Evolutionary conservation across 2,797 vertebrate species (phyloP), one percentile per base, ranked within the genome.

Genomic region (Cynopterus sphinx): DNA sequence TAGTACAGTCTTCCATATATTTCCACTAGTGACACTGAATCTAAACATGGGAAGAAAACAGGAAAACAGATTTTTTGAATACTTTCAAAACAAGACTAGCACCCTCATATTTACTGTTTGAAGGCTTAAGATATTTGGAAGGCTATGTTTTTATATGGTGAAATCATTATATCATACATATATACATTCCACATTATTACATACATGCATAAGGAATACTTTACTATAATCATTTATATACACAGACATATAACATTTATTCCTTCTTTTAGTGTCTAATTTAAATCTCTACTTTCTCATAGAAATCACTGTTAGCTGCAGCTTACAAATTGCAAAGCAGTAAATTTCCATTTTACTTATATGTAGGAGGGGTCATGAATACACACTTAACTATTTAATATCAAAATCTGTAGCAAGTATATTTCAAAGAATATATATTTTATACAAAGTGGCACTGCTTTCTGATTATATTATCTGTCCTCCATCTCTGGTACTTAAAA

Each of bases 241-340:
- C 4, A 67, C 22, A 84, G 13, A 91, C 4, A 95, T 31, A 46
- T 33, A 74, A 74, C 6, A 91, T 83, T 87, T 79, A 88, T 79
- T 87, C 33, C 39, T 91, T 75, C 41, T 63, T 88, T 95, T 33
- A 43, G 31, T 74, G 9, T 88, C 15, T 53, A 77, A 68, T 41
- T 92, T 91, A 87, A 95, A 81, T 33, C 33, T 59, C 59, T 90
- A 57, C 57, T 96, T 93, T 84, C 6, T 87, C 55, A 77, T 83
- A 79, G 87, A 79, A 86, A 87, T 88, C 95, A 49, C 83, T 79
- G 33, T 89, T 89, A 49, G 51, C 53, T 68, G 9, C 55, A 94
- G 31, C 17, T 91, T 22, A 94, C 63, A 96, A 95, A 90, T 63
- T 92, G 84, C 88, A 96, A 97, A 84, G 24, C 1, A 71, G 51